Evolutionary conservation across 2,888 invertebrate species (phyloP).

Genomic region (Zaprionus lineosus): DNA sequence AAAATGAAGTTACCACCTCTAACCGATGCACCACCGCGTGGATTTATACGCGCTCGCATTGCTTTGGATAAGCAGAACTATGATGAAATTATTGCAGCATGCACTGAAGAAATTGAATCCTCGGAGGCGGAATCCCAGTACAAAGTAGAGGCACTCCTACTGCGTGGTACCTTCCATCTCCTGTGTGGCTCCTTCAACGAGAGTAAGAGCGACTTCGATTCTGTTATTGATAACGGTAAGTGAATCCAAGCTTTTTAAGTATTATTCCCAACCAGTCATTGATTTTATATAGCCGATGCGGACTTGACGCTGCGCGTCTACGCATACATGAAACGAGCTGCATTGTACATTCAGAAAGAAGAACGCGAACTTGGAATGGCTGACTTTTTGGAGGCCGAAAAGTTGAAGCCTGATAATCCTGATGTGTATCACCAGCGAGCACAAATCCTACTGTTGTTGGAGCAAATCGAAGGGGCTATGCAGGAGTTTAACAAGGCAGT

Average conservation of each 20-base stretch:
- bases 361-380: constrained; percentile 88
- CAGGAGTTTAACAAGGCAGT: constrained; percentile 92
- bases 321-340: constrained; percentile 94
- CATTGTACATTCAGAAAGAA: constrained; percentile 91
- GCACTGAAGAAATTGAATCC: constrained; percentile 89
- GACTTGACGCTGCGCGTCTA: constrained; percentile 88
- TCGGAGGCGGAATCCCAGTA: constrained; percentile 85
- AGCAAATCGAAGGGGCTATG: constrained; percentile 91
- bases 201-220: constrained; percentile 88
- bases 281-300: constrained; percentile 82
- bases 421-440: constrained; percentile 97
- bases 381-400: constrained; percentile 91
- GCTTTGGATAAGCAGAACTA: constrained; percentile 88
- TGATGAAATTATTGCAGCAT: constrained; percentile 90
- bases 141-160: constrained; percentile 88
- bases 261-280: background rate
- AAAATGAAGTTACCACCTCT: constrained; percentile 82
- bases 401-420: constrained; percentile 90
- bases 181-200: constrained; percentile 89
- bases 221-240: constrained; percentile 86
- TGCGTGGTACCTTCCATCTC: constrained; percentile 92
- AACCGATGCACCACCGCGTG: constrained; percentile 81
- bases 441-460: constrained; percentile 92
- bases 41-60: constrained; percentile 88
- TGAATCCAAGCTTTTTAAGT: background rate